Base-by-base conservation (phyloP, 2,888 invertebrate genomes). In the Latrodectus hesperus region DNA sequence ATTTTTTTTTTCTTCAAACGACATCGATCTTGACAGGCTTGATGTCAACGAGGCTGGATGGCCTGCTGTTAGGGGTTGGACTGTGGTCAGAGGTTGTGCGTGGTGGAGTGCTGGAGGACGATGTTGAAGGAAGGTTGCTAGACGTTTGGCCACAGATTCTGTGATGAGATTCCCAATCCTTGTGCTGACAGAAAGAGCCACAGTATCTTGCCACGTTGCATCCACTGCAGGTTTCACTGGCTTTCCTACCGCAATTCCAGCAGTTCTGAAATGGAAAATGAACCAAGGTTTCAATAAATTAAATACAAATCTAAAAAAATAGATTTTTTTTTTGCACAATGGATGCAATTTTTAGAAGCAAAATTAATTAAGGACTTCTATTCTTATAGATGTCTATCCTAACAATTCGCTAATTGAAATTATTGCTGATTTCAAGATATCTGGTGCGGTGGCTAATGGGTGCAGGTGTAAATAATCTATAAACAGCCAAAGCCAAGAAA, bases 221-320 rank as follows among this genome's bases (percentile, higher is more conserved):
- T 0, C 98, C 98, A n/a, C 97, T 97, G 92, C 98, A 98, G 0
- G 98, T 98, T 93, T 98, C 98, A 91, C 96, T 96, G 5, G 98
- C 98, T 92, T 97, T 96, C 90, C 98, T 95, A 0, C 98, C 98
- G 93, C 98, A 98, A 93, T 98, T 98, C 98, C 98, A 98, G 92
- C 98, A 98, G 89, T 95, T 96, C 97, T 98, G 84, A 14, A 74
- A 85, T 14, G 49, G n/a, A 74, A n/a, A 52, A 49, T 14, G 26
- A 12, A 10, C 49, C 10, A 22, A 22, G 10, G 11, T 16, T 17
- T 67, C 22, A 17, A 11, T 22, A 0, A 22, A 22, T 22, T 22
- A 22, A 22, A 22, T 22, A 22, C 22, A 22, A 22, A 22, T 22
- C 22, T 22, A 22, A 22, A 22, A 22, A 22, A 1, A 22, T 0